Evolutionary conservation across 2,797 vertebrate genomes (phyloP).

Genomic region (Columba guinea): DNA sequence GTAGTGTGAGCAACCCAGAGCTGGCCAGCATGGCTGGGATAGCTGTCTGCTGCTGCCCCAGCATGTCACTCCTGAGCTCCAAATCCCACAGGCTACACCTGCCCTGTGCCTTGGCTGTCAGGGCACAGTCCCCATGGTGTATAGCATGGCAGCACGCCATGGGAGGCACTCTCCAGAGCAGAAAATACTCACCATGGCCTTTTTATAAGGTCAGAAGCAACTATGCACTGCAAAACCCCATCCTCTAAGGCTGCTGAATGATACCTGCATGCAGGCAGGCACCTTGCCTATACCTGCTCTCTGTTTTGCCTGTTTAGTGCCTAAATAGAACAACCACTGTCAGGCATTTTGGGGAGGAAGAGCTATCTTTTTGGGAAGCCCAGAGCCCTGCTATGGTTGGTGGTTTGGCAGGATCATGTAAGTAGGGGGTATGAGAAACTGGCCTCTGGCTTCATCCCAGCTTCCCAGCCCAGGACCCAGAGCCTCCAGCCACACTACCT

Average conservation of each 20-base stretch:
- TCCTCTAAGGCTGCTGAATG: not conserved
- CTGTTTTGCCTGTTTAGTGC: not conserved
- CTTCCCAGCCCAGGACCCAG: not conserved
- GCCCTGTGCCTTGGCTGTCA: not conserved
- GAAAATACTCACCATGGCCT: not conserved
- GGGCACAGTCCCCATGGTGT: fast-evolving
- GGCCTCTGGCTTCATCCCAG: not conserved
- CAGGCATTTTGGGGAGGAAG: not conserved
- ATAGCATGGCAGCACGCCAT: fast-evolving
- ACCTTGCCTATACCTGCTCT: not conserved
- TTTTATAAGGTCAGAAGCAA: not conserved
- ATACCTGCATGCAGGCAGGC: fast-evolving
- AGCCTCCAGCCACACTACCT: not conserved
- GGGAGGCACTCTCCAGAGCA: not conserved
- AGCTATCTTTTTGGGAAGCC: not conserved
- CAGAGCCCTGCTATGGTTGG: not conserved
- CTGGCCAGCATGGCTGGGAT: fast-evolving
- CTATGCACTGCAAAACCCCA: not conserved
- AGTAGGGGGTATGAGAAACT: not conserved
- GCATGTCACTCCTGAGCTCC: not conserved
- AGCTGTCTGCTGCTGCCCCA: not conserved
- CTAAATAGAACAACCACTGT: not conserved
- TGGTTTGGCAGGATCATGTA: not conserved
- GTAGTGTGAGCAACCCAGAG: not conserved
- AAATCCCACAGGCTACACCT: fast-evolving